Evolutionary conservation across 2,888 invertebrate genomes (phyloP).

Genomic region (Ormyrus rosae): DNA sequence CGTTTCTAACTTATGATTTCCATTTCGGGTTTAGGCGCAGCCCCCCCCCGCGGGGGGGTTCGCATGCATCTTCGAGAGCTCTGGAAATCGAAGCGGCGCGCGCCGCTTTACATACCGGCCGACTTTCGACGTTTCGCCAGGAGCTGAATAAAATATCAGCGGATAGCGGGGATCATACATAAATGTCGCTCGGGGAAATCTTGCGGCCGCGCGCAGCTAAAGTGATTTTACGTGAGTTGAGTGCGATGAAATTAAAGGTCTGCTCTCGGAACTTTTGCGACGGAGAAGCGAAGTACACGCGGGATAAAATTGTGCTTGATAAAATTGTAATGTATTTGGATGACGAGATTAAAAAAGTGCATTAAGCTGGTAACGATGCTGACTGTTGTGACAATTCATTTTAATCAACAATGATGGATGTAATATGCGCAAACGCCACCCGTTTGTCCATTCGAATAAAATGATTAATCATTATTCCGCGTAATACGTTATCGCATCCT

Average conservation of each 20-base stretch:
- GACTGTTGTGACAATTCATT: no score
- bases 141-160: neutral
- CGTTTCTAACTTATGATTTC: constrained; percentile 10
- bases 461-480: neutral
- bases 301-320: no score
- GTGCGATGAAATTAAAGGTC: no score
- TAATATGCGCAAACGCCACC: neutral
- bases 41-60: neutral
- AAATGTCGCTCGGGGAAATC: no score
- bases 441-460: neutral
- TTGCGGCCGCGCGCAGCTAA: no score
- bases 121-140: neutral
- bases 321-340: no score
- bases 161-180: no score
- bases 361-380: no score
- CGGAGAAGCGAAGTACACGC: no score
- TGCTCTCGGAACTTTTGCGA: no score
- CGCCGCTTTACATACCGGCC: neutral
- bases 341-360: no score
- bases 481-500: neutral
- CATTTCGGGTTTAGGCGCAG: neutral
- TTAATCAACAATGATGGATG: constrained; percentile 4
- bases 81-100: neutral
- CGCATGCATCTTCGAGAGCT: neutral
- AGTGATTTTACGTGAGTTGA: no score